Conservation (phyloP, 2,797 vertebrate genomes). For the Pseudocheirus occidentalis region DNA sequence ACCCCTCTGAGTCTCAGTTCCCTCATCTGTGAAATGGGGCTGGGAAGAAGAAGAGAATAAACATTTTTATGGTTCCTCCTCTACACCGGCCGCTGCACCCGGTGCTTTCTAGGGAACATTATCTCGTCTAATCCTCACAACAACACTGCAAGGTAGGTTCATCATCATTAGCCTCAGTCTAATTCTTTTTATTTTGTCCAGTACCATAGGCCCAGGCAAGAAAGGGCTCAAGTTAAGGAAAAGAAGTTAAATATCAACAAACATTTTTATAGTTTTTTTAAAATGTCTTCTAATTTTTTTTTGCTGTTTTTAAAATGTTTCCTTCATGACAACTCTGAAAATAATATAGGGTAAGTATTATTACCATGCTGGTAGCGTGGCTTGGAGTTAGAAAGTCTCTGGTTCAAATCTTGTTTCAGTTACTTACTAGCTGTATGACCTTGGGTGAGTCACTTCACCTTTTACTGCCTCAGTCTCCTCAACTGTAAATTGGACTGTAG, state of each 20-base stretch:
- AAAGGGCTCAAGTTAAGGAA: not conserved
- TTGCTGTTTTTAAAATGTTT: not conserved
- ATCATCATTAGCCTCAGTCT: too few species aligned
- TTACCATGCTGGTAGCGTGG: not conserved
- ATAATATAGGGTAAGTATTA: not conserved
- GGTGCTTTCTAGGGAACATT: not conserved
- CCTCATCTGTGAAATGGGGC: not conserved
- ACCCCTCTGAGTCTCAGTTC: not conserved
- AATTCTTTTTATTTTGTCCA: not conserved
- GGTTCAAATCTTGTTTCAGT: not conserved
- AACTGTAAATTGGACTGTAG: not conserved
- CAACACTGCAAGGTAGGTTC: not conserved
- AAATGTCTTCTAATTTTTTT: too few species aligned
- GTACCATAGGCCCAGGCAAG: not conserved
- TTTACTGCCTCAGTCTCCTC: not conserved
- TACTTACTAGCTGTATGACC: not conserved
- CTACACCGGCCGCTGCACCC: not conserved
- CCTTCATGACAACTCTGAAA: not conserved
- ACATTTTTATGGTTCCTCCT: not conserved
- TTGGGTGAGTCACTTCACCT: not conserved
- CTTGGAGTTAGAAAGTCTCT: not conserved
- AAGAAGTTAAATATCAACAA: not conserved
- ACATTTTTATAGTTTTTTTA: not conserved
- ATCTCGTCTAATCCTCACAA: not conserved
- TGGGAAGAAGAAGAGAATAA: not conserved